Evolutionary conservation across 2,888 invertebrate species (phyloP).

Genomic region (Plebejus argus): DNA sequence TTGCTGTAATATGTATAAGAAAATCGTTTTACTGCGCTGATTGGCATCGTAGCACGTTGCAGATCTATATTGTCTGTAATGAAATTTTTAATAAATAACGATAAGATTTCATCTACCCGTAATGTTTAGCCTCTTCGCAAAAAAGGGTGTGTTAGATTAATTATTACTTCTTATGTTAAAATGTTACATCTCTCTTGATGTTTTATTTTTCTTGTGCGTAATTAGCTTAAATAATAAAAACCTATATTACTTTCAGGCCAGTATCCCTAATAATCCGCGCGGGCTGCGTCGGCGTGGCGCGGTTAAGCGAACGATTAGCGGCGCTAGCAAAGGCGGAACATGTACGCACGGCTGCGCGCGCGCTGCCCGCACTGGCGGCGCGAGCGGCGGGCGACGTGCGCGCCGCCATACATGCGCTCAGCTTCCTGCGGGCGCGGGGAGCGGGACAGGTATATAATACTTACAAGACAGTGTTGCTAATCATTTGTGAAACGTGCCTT

Average conservation of each 20-base stretch:
- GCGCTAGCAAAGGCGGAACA: slow-evolving; percentile 86
- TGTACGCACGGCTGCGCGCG: slow-evolving; percentile 84
- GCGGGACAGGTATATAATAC: slow-evolving; percentile 48
- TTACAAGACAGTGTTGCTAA: not conserved
- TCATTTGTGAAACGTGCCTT: slow-evolving; percentile 47
- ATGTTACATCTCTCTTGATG: too few species aligned
- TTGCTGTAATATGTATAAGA: too few species aligned
- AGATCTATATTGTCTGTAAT: too few species aligned
- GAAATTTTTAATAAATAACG: too few species aligned
- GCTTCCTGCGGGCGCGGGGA: slow-evolving; percentile 80
- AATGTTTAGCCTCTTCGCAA: too few species aligned
- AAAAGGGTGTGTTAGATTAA: too few species aligned
- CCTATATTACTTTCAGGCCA: slow-evolving; percentile 68
- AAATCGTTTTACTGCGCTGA: too few species aligned
- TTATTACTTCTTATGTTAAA: too few species aligned
- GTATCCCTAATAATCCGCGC: slow-evolving; percentile 88
- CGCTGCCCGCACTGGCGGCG: slow-evolving; percentile 88
- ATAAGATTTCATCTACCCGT: too few species aligned
- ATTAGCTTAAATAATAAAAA: not conserved
- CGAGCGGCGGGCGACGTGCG: slow-evolving; percentile 94
- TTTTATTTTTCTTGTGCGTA: too few species aligned
- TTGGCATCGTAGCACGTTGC: too few species aligned
- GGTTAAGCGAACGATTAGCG: slow-evolving; percentile 82
- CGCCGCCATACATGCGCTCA: slow-evolving; percentile 94
- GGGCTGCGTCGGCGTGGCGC: slow-evolving; percentile 77